phyloP scores from a whole-genome alignment of 2,113 vertebrate genomes.

The Sphaerodactylus townsendi region DNA sequence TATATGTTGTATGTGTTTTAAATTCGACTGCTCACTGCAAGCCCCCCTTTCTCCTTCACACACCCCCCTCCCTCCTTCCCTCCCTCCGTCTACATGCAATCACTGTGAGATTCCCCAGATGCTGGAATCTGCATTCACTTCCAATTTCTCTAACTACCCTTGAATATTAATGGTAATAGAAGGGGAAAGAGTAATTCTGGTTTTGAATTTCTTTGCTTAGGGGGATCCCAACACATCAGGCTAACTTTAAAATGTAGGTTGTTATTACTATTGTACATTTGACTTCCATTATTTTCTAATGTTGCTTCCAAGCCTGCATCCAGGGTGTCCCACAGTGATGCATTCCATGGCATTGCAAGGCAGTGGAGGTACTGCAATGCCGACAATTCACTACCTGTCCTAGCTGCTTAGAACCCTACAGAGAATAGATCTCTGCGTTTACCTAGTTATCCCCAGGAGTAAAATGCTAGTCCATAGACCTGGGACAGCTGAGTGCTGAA shows the following conservation, averaged over 20 bases:
- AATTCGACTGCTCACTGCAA: too few relatives aligned
- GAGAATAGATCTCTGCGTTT: neutral
- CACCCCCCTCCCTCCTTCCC: too few relatives aligned
- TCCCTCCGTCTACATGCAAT: too few relatives aligned
- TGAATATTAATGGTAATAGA: neutral
- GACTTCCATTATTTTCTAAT: neutral
- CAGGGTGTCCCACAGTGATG: too few relatives aligned
- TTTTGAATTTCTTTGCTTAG: too few relatives aligned
- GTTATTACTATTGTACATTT: too few relatives aligned
- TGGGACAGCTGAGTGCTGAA: conserved; percentile 3
- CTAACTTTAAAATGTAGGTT: neutral
- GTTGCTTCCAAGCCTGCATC: neutral
- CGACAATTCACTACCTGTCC: neutral
- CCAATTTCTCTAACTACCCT: neutral
- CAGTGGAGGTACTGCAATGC: neutral
- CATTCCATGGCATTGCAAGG: neutral
- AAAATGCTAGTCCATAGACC: neutral
- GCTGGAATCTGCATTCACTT: neutral
- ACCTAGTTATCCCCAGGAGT: neutral
- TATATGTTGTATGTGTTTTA: too few relatives aligned
- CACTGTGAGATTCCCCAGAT: too few relatives aligned
- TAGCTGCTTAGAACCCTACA: neutral
- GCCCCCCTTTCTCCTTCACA: too few relatives aligned
- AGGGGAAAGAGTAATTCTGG: too few relatives aligned
- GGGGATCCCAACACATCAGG: too few relatives aligned